Base-by-base conservation (phyloP, 2,888 invertebrate species). In the Mystacides longicornis region DNA sequence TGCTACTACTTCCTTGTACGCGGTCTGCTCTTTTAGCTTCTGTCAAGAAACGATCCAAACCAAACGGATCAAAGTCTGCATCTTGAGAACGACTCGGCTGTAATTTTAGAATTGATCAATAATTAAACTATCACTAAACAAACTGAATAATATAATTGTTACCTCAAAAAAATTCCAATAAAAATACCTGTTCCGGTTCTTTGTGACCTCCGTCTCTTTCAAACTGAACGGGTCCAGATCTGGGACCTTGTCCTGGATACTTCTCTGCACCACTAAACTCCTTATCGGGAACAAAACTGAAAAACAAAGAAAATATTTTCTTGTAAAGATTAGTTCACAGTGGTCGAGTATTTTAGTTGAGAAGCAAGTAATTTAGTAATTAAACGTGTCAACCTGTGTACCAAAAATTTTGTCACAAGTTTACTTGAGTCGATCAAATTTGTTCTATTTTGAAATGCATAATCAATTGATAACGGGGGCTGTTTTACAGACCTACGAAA, bases 161-260 rank as follows among this genome's bases (percentile, higher is more conserved):
- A n/a, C n/a, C n/a, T n/a, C n/a, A n/a, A 27, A 5, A 27, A 27
- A 27, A 27, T 27, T 5, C 11, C 11, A 27, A 5, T n/a, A 3
- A 37, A 37, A 14, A n/a, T n/a, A 57, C 57, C 19, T 46, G 57
- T 54, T 60, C 58, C 9, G 49, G 57, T 60, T 74, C 74, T 5
- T 71, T 71, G 37, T 53, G 18, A 1, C 77, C 77, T 60, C 83
- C 84, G 63, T 86, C 85, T 63, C 86, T 86, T 67, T 95, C 93
- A 71, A 98, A 98, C 74, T 97, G 95, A 21, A 99, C 98, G 0
- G 99, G 98, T 0, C 95, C 96, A 9, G 86, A 81, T n/a, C 95
- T 81, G 0, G 83, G 71, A 33, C 80, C 79, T 22, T 69, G 67
- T 47, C 77, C 78, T 19, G 77, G 71, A 58, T 88, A 78, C 37